A percentile compares a stretch with the other conserved stretches of the same genome.
Conservation (phyloP, 2,113 vertebrate genomes). For the Micronycteris hirsuta region DNA sequence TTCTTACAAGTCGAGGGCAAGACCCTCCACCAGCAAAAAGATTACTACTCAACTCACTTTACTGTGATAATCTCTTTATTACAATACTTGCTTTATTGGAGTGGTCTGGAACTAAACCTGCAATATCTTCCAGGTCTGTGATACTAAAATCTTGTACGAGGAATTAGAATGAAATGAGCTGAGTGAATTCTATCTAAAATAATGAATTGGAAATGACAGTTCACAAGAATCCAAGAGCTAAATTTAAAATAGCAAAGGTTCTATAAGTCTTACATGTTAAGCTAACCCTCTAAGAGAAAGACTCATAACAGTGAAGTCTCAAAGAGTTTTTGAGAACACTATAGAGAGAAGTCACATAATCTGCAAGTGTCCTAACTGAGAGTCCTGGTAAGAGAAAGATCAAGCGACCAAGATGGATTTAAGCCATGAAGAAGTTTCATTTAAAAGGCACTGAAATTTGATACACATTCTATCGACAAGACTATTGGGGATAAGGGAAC, state of each 20-base stretch:
- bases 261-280: slow-evolving; percentile 35
- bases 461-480: background rate
- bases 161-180: slow-evolving; percentile 38
- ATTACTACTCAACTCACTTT: background rate
- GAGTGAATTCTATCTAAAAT: slow-evolving; percentile 38
- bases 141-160: background rate
- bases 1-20: background rate
- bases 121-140: background rate
- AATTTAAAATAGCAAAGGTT: slow-evolving; percentile 54
- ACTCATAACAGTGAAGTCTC: slow-evolving; percentile 18
- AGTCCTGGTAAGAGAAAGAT: slow-evolving; percentile 43
- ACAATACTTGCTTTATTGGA: background rate
- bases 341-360: background rate
- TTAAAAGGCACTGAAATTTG: slow-evolving; percentile 3
- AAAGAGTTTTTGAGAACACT: background rate
- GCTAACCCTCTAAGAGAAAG: slow-evolving; percentile 38
- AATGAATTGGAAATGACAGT: background rate
- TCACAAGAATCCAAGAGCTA: background rate
- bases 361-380: slow-evolving; percentile 4
- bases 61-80: background rate
- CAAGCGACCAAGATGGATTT: slow-evolving; percentile 26
- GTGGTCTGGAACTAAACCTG: background rate
- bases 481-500: background rate
- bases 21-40: background rate
- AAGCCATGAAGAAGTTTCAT: slow-evolving; percentile 48